Percentiles rank a stretch among this genome's conserved stretches.
Evolutionary conservation across 2,888 invertebrate genomes (phyloP).

Genomic region (Philhelius pedissequus): DNA sequence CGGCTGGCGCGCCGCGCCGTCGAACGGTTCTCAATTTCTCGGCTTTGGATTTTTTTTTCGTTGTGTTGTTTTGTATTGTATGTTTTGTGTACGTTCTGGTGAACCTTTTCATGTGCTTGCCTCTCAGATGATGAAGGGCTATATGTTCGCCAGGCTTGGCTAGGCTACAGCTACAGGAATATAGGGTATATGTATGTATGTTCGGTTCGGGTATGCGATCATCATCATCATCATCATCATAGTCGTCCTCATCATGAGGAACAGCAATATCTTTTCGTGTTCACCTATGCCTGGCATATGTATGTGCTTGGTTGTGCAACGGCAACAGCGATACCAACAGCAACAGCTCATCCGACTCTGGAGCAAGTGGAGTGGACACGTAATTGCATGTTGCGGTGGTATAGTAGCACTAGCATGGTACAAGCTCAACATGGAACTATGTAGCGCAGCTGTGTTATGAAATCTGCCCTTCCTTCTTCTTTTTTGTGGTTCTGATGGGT

Average conservation of each 20-base stretch:
- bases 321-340: constrained; percentile 49
- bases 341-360: constrained; percentile 45
- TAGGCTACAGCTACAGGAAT: constrained; percentile 30
- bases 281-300: constrained; percentile 18
- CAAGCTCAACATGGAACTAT: constrained; percentile 28
- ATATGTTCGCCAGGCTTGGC: background rate
- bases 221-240: constrained; percentile 41
- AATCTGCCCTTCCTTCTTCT: constrained; percentile 44
- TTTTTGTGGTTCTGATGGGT: constrained; percentile 1
- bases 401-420: constrained; percentile 32
- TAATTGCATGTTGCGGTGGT: constrained; percentile 65
- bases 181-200: too few relatives aligned
- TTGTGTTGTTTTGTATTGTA: background rate
- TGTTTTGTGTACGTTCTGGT: constrained; percentile 13
- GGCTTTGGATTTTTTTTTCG: constrained; percentile 23
- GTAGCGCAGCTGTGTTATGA: constrained; percentile 12
- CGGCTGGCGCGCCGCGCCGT: background rate
- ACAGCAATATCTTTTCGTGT: constrained; percentile 61
- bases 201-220: constrained; percentile 39
- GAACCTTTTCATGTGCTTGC: constrained; percentile 39
- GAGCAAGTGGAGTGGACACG: constrained; percentile 66
- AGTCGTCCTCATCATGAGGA: constrained; percentile 41
- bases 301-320: constrained; percentile 10
- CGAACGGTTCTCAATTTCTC: constrained; percentile 49
- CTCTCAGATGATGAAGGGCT: constrained; percentile 49